A percentile compares a stretch with the other conserved stretches of the same genome.
Evolutionary conservation across 1,140 invertebrate genomes (phyloP).

Genomic region (Melipona quadrifasciata): DNA sequence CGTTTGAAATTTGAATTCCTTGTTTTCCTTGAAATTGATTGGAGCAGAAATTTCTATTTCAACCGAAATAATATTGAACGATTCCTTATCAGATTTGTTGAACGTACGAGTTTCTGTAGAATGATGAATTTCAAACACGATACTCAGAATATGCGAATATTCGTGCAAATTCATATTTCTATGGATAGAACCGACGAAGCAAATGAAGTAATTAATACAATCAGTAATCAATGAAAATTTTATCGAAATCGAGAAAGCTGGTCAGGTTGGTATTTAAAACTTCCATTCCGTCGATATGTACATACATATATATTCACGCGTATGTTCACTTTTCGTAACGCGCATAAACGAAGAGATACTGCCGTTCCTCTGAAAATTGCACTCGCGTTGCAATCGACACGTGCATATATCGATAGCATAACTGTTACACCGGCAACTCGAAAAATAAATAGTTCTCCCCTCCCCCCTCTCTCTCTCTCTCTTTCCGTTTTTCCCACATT

Average conservation of each 20-base stretch:
- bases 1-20: neutral
- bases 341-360: neutral
- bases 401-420: neutral
- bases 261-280: neutral
- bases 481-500: neutral
- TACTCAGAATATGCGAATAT: neutral
- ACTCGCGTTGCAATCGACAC: neutral
- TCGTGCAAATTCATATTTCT: neutral
- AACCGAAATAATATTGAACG: neutral
- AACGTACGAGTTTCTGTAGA: too few species aligned
- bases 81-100: too few species aligned
- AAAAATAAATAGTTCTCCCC: slow-evolving; percentile 3
- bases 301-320: neutral
- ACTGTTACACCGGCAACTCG: slow-evolving; percentile 3
- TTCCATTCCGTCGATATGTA: neutral
- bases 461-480: too few species aligned
- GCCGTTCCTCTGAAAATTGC: neutral
- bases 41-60: neutral
- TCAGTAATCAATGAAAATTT: neutral
- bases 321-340: neutral
- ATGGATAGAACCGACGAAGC: neutral
- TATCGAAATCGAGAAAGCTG: neutral
- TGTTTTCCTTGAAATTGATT: too few species aligned
- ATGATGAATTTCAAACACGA: neutral
- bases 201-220: neutral